Evolutionary conservation across 2,113 vertebrate genomes (phyloP).

Genomic region (Rhineura floridana): DNA sequence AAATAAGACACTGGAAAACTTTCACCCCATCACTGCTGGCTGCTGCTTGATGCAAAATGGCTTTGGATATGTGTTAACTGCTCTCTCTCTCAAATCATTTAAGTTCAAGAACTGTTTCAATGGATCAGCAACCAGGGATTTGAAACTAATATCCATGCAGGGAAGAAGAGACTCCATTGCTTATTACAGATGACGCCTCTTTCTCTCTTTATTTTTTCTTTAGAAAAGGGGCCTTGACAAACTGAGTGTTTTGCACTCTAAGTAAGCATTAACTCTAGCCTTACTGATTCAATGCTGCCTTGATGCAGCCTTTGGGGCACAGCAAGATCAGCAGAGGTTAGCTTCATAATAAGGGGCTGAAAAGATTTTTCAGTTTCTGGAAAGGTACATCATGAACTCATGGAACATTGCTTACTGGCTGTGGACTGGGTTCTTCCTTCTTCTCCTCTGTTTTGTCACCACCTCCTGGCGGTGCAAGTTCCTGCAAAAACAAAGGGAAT

Average conservation of each 20-base stretch:
- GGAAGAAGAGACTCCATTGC: not conserved
- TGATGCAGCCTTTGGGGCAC: not conserved
- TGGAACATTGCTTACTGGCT: slow-evolving; percentile 8
- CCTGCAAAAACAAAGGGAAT: not conserved
- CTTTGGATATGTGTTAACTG: not conserved
- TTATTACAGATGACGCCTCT: not conserved
- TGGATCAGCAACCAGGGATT: not conserved
- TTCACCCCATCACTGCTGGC: not conserved
- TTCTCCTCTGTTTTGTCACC: not conserved
- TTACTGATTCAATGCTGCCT: no score
- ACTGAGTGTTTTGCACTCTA: not conserved
- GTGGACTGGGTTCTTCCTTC: not conserved
- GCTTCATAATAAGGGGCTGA: not conserved
- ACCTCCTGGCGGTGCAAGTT: slow-evolving; percentile 21
- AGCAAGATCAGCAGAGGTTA: not conserved
- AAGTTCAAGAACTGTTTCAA: not conserved
- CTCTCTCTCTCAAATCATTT: not conserved
- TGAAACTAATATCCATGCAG: not conserved
- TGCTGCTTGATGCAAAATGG: not conserved
- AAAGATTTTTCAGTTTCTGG: not conserved
- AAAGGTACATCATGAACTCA: not conserved
- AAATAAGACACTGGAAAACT: no score
- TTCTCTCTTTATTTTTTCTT: no score
- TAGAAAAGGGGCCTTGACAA: not conserved
- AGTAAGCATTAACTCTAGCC: not conserved